Evolutionary conservation across 35 echinoderm and acorn worm genomes (phyloP), one percentile per base, ranked within the genome.

Genomic region (Lytechinus variegatus): DNA sequence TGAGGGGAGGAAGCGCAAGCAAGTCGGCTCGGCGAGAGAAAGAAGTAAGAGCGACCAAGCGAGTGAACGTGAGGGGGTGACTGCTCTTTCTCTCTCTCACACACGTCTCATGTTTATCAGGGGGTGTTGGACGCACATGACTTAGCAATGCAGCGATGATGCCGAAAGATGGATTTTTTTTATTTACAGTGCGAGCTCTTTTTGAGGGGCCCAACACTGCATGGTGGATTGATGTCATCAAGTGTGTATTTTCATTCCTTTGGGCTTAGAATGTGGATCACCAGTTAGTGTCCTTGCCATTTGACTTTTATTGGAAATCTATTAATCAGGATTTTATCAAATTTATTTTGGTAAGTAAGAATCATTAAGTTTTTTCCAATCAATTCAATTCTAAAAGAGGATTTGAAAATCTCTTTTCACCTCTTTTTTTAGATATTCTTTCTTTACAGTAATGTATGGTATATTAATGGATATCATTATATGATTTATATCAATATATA

Each of bases 311-410:
- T 79, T 79, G 66, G 66, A 79, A 79, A 79, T n/a, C 21, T 27
- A 79, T 79, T n/a, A 79, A 16, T 79, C 19, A n/a, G 66, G 66
- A 79, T 79, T 79, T 79, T 79, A 79, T 79, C 66, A 79, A 79
- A 79, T 24, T 79, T 79, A n/a, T 24, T 24, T 24, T 7, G 61
- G 66, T 79, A 79, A 79, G 66, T 79, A 19, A 79, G n/a, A 79
- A 79, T 44, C 0, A 44, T 24, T 24, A 5, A 79, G 19, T 79
- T 79, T 79, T 9, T 7, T 9, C 13, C 9, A 58, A 9, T 2
- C 56, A 44, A 11, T 9, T 58, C 24, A 24, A 0, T 4, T 79
- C 2, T 2, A 44, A n/a, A n/a, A 79, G 14, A 11, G 66, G n/a
- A 79, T 79, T 19, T 79, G 5, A n/a, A 79, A 79, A 79, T 79